Conservation (phyloP, 2,113 vertebrate genomes). For the Hipposideros armiger region DNA sequence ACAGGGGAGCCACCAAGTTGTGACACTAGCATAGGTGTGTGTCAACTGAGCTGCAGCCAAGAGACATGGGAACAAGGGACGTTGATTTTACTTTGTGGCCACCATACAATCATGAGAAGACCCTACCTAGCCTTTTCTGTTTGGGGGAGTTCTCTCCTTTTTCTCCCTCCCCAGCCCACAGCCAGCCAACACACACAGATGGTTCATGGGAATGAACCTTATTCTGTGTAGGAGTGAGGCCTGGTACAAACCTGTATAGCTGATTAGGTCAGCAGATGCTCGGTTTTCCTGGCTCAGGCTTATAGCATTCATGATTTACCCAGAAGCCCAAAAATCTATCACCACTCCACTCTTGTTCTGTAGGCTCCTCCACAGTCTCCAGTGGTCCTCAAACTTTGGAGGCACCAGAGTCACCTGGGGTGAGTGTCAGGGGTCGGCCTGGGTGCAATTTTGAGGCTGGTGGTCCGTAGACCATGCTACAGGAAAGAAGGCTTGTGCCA, state of each 20-base stretch:
- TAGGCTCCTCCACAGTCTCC: neutral
- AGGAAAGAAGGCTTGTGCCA: neutral
- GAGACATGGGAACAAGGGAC: neutral
- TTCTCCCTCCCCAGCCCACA: neutral
- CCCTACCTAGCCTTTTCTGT: neutral
- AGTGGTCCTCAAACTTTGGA: neutral
- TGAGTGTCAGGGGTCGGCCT: neutral
- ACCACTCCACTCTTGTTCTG: neutral
- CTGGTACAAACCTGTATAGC: fast-evolving
- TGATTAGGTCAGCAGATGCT: neutral
- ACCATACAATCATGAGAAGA: neutral
- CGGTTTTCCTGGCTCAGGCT: neutral
- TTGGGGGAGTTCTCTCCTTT: neutral
- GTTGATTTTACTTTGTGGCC: neutral
- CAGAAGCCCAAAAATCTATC: neutral
- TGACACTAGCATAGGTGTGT: neutral
- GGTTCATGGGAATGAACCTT: neutral
- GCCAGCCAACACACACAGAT: neutral
- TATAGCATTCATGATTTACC: too few species aligned
- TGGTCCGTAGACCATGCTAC: neutral
- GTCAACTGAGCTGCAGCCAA: neutral
- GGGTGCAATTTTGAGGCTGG: neutral
- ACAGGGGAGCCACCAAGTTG: fast-evolving
- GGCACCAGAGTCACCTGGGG: neutral
- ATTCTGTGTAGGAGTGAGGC: neutral